phyloP scores from a whole-genome alignment of 1,140 invertebrate species.

The Bombus impatiens region DNA sequence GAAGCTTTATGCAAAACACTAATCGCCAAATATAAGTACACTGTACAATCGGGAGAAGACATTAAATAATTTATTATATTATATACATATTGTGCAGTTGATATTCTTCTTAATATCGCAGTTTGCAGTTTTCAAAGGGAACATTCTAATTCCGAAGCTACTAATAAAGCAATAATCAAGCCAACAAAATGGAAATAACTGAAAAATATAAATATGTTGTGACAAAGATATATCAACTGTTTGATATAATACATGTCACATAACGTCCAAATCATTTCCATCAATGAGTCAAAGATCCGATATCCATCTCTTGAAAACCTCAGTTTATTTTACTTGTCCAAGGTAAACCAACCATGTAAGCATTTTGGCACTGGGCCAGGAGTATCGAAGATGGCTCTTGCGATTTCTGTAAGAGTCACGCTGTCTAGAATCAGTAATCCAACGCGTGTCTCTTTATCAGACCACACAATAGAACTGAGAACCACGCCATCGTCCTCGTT shows the following conservation, averaged over 20 bases:
- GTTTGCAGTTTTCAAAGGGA: not conserved
- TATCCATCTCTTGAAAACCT: not conserved
- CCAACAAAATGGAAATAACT: not conserved
- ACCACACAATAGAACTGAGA: constrained; percentile 87
- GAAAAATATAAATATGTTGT: not conserved
- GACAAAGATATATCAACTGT: not conserved
- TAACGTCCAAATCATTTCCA: not conserved
- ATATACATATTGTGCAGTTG: constrained; percentile 44
- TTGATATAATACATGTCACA: not conserved
- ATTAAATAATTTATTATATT: constrained; percentile 75
- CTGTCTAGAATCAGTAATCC: constrained; percentile 88
- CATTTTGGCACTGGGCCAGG: constrained; percentile 90
- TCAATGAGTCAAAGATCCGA: not conserved
- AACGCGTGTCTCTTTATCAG: constrained; percentile 84
- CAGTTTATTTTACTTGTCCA: constrained; percentile 62
- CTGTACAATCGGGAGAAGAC: constrained; percentile 57
- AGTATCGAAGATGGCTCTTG: constrained; percentile 86
- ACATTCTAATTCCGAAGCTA: not conserved
- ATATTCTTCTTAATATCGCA: not conserved
- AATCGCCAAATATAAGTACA: constrained; percentile 65
- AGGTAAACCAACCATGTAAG: constrained; percentile 90
- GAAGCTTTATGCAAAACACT: constrained; percentile 1
- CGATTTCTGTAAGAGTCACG: constrained; percentile 86
- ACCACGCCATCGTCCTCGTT: constrained; percentile 90
- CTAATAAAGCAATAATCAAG: not conserved